Percentiles rank a stretch among this genome's conserved stretches.
Conservation (phyloP, 2,113 vertebrate genomes). For the Daphoenositta chrysoptera region DNA sequence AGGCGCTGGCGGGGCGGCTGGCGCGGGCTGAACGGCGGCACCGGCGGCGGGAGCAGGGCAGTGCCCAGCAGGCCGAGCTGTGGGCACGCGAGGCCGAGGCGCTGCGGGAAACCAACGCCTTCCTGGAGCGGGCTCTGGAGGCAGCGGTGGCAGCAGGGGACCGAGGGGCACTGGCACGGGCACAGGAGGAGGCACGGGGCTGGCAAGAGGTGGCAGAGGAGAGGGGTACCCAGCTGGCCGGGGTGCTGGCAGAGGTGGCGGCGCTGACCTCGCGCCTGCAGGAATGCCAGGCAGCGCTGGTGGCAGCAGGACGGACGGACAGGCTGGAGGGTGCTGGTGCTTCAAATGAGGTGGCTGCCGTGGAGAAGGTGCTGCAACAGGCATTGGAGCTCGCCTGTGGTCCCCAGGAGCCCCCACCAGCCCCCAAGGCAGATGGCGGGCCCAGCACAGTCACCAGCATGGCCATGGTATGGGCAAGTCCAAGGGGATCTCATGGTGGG, state of each 20-base stretch:
- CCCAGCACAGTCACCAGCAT: neutral
- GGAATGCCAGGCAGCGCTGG: neutral
- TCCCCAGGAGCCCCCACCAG: neutral
- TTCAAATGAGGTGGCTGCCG: neutral
- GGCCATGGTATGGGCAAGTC: slow-evolving; percentile 20
- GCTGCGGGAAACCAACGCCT: neutral
- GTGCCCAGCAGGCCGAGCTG: neutral
- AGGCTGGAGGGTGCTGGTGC: accelerated
- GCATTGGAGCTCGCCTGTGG: neutral
- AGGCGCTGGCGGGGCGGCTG: neutral
- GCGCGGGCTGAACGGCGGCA: neutral
- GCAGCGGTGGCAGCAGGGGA: neutral
- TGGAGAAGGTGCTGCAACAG: neutral
- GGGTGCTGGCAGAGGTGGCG: neutral
- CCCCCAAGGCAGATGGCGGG: neutral
- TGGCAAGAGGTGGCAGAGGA: slow-evolving; percentile 6
- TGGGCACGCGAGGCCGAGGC: neutral
- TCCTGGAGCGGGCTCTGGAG: neutral
- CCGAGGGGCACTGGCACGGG: neutral
- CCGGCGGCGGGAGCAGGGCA: neutral
- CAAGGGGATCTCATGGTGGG: neutral
- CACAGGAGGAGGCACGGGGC: neutral
- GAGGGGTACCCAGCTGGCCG: neutral
- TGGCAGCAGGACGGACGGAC: accelerated
- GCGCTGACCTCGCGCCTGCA: neutral